Percentiles rank a stretch among this genome's conserved stretches.
These are phyloP conservation scores for Dione juno DNA, from an alignment of 2,888 invertebrate species.

Conservation along the genomic window DNA sequence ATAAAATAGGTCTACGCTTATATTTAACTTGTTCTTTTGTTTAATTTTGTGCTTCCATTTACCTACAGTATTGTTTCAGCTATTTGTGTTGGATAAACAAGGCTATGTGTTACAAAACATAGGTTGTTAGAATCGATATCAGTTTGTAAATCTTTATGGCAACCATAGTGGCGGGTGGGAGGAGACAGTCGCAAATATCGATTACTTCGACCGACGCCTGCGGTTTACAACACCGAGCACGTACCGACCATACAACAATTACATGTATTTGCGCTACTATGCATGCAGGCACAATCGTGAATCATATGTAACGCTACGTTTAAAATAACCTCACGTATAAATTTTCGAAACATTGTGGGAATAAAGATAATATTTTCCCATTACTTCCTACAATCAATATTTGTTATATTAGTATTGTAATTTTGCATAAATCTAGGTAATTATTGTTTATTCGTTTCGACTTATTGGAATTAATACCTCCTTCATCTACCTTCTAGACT, in stretches of 20 bases:
- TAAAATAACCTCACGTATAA: constrained; percentile 32
- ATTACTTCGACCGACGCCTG: constrained; percentile 51
- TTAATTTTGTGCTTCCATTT: not conserved
- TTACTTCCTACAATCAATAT: constrained; percentile 17
- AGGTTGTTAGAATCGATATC: constrained; percentile 23
- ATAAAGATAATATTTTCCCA: constrained; percentile 23
- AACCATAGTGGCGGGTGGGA: constrained; percentile 39
- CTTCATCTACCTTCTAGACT: no score
- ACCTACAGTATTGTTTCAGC: not conserved
- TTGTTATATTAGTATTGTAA: not conserved
- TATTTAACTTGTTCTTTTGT: not conserved
- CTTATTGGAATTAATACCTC: not conserved
- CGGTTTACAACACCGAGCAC: constrained; percentile 43
- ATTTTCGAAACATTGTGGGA: constrained; percentile 25
- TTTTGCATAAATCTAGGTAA: not conserved
- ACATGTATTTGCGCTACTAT: constrained; percentile 43
- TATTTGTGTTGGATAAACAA: not conserved
- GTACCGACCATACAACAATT: constrained; percentile 44
- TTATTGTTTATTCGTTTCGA: not conserved
- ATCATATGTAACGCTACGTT: constrained; percentile 40
- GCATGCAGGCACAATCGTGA: constrained; percentile 45
- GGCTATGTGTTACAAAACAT: constrained; percentile 7
- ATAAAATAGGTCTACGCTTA: not conserved
- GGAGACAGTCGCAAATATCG: constrained; percentile 72
- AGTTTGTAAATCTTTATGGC: constrained; percentile 25